A percentile compares a stretch with the other conserved stretches of the same genome.
Conservation (phyloP, 2,888 invertebrate genomes). For the Harpalus rubripes region DNA sequence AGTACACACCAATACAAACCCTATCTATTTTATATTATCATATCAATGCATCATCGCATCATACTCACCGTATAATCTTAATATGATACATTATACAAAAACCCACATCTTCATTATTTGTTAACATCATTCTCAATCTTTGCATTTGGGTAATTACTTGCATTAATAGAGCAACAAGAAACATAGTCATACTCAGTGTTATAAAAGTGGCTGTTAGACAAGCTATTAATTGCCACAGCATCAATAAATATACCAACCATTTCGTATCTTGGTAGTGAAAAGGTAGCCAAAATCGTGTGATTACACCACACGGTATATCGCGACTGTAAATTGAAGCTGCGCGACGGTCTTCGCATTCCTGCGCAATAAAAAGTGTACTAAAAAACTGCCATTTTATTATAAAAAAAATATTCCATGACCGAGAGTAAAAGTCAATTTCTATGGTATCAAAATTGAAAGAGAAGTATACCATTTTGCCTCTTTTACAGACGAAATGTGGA, state of each 20-base stretch:
- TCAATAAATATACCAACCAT: conserved; percentile 5
- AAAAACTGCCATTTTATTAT: too few species aligned
- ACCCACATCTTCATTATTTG: neutral
- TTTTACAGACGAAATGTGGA: too few species aligned
- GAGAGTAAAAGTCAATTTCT: too few species aligned
- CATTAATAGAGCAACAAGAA: conserved; percentile 44
- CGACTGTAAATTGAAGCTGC: conserved; percentile 41
- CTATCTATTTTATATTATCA: too few species aligned
- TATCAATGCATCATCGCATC: too few species aligned
- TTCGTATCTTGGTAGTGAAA: conserved; percentile 30
- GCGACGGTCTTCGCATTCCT: conserved; percentile 28
- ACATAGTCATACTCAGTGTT: conserved; percentile 51
- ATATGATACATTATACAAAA: conserved; percentile 52
- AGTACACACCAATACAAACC: too few species aligned
- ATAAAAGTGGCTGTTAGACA: conserved; percentile 33
- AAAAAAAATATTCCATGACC: too few species aligned
- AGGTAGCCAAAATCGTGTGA: conserved; percentile 43
- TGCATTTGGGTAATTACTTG: conserved; percentile 37
- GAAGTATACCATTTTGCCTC: too few species aligned
- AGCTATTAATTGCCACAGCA: conserved; percentile 30
- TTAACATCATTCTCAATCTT: neutral
- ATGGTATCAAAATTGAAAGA: too few species aligned
- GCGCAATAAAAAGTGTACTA: neutral
- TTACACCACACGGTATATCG: conserved; percentile 47
- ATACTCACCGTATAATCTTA: conserved; percentile 45